Percentiles rank a stretch among this genome's conserved stretches.
These are phyloP conservation scores for Lapara coniferarum DNA, from an alignment of 2,888 invertebrate species.

Conservation along the genomic window DNA sequence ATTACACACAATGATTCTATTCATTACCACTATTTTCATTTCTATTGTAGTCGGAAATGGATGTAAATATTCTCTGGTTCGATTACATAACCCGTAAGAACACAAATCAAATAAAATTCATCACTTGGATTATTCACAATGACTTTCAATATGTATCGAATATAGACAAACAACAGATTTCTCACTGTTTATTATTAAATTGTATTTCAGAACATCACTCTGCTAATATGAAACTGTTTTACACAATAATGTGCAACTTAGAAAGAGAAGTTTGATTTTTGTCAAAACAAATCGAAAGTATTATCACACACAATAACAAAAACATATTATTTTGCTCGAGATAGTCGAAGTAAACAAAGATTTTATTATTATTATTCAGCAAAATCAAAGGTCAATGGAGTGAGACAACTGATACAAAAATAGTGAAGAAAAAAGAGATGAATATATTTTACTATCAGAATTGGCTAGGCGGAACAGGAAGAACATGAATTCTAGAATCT, in stretches of 20 bases:
- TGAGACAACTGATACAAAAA: conserved; percentile 39
- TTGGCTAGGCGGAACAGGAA: conserved; percentile 51
- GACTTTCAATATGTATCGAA: conserved; percentile 67
- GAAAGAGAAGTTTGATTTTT: conserved; percentile 30
- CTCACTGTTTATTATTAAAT: neutral
- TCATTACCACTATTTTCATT: conserved; percentile 8
- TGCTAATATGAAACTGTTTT: neutral
- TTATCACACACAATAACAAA: conserved; percentile 76
- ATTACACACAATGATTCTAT: conserved; percentile 29
- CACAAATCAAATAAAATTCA: conserved; percentile 62
- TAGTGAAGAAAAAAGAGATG: conserved; percentile 51
- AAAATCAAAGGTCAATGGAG: conserved; percentile 78
- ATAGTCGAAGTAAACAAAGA: conserved; percentile 80
- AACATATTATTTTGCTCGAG: conserved; percentile 68
- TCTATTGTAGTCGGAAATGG: neutral
- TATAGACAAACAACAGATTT: conserved; percentile 29
- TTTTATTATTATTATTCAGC: conserved; percentile 76
- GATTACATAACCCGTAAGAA: conserved; percentile 74
- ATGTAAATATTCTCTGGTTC: conserved; percentile 50
- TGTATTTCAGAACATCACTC: neutral
- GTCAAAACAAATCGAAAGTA: conserved; percentile 44
- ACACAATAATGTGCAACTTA: conserved; percentile 30
- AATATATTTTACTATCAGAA: conserved; percentile 37
- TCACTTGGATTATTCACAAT: conserved; percentile 74
- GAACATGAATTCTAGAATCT: conserved; percentile 12